Percentiles rank a stretch among this genome's conserved stretches.
Evolutionary conservation across 2,797 vertebrate genomes (phyloP).

Genomic region (Enteromius thamalakanensis): DNA sequence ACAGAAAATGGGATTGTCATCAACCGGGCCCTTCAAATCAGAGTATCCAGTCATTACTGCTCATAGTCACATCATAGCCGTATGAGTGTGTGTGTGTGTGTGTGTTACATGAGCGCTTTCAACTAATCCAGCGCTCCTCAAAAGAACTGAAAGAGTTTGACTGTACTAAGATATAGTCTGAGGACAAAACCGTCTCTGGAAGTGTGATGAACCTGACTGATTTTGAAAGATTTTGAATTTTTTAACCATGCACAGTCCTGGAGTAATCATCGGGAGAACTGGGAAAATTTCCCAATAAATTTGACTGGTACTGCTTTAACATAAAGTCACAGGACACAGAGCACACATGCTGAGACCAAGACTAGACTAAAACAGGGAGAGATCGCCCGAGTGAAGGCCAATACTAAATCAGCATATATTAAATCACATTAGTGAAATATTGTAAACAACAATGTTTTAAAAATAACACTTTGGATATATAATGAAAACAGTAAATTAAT

Average conservation of each 20-base stretch:
- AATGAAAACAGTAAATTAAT: background rate
- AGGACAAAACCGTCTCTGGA: background rate
- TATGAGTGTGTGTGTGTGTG: constrained; percentile 72
- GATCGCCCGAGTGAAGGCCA: background rate
- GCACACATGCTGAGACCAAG: background rate
- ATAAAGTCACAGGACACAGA: background rate
- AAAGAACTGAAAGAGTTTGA: background rate
- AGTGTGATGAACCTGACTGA: constrained; percentile 65
- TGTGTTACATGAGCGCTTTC: background rate
- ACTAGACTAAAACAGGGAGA: background rate
- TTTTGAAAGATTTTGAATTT: background rate
- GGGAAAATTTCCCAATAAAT: background rate
- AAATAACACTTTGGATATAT: background rate
- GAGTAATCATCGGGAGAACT: background rate
- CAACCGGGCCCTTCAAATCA: constrained; percentile 99
- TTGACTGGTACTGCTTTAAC: background rate
- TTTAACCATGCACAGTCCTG: background rate
- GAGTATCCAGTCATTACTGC: constrained; percentile 99
- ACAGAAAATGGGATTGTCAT: constrained; percentile 99
- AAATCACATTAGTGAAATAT: background rate
- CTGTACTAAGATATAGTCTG: background rate
- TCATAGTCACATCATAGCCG: constrained; percentile 99
- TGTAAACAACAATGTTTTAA: background rate
- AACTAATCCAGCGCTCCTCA: background rate
- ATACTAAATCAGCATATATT: background rate